These are phyloP conservation scores for Sebastes steindachneri DNA, from an alignment of 2,797 vertebrate genomes.

Conservation along the genomic window DNA sequence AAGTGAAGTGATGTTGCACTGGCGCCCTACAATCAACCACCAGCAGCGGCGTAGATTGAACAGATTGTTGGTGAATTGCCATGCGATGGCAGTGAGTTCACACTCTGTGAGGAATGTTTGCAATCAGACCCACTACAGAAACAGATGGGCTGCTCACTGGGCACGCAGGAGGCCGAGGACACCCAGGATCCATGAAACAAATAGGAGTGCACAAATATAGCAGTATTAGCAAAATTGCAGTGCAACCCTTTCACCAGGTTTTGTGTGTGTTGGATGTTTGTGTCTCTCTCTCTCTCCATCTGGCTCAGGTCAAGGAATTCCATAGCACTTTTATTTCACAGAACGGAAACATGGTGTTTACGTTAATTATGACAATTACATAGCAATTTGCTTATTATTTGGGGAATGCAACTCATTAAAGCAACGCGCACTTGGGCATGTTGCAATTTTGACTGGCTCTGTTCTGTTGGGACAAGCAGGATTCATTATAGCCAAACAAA, in stretches of 20 bases:
- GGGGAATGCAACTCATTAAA: not conserved
- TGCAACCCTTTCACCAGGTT: not conserved
- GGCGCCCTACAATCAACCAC: slow-evolving; percentile 62
- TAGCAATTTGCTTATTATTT: not conserved
- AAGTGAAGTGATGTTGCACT: slow-evolving; percentile 44
- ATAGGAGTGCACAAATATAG: slow-evolving; percentile 8
- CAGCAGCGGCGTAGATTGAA: slow-evolving; percentile 56
- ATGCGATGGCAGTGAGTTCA: slow-evolving; percentile 59
- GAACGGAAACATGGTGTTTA: slow-evolving; percentile 19
- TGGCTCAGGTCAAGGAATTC: slow-evolving; percentile 24
- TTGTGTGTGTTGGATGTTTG: not conserved
- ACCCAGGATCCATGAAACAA: slow-evolving; percentile 43
- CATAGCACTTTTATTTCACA: slow-evolving; percentile 13
- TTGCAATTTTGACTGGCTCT: not conserved
- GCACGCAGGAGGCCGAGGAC: slow-evolving; percentile 44
- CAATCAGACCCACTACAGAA: slow-evolving; percentile 65
- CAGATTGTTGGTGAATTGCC: slow-evolving; percentile 69
- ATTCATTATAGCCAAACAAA: not conserved
- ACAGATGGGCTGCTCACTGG: slow-evolving; percentile 71
- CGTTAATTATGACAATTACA: slow-evolving; percentile 6
- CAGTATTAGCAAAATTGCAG: not conserved
- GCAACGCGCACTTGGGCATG: not conserved
- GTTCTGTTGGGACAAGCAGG: not conserved
- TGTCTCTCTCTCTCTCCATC: not conserved
- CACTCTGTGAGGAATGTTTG: slow-evolving; percentile 70